Evolutionary conservation across 30 jellyfish, hydroid and myxozoan species (phyloP).

Genomic region (Sanderia malayensis): DNA sequence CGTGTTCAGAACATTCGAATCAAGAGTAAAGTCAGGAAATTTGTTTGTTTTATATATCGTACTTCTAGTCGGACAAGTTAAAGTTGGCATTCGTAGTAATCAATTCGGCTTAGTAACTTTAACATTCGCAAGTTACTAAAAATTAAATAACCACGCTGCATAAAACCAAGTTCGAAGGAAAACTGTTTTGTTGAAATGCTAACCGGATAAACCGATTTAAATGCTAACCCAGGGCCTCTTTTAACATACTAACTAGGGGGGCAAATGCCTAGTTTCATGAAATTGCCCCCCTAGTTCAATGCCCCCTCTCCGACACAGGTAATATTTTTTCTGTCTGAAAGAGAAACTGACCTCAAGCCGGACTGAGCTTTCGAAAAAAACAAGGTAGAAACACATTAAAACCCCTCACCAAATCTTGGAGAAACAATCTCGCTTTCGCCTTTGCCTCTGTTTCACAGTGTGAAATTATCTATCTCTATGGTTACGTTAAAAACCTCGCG

Average conservation of each 20-base stretch:
- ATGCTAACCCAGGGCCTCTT: constrained; percentile 40
- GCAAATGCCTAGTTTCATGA: constrained; percentile 5
- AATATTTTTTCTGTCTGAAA: neutral
- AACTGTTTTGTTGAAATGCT: no score
- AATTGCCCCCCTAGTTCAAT: constrained; percentile 28
- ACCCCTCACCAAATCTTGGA: neutral
- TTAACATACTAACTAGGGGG: constrained; percentile 38
- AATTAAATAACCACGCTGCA: no score
- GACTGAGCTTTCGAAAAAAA: neutral
- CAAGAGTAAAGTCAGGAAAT: no score
- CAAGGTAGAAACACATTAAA: neutral
- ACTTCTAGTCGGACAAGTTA: no score
- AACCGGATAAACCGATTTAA: no score
- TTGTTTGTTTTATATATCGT: no score
- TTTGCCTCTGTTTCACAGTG: constrained; percentile 2
- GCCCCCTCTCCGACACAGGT: constrained; percentile 6
- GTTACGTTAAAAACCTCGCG: neutral
- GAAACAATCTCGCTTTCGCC: constrained; percentile 1
- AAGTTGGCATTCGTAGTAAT: no score
- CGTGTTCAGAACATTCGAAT: no score
- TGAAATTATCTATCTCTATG: neutral
- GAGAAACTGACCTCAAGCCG: neutral
- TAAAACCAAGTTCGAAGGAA: no score
- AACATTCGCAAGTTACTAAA: no score
- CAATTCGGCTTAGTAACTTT: no score